Conservation (phyloP, 2,113 vertebrate species). For the Caloenas nicobarica region DNA sequence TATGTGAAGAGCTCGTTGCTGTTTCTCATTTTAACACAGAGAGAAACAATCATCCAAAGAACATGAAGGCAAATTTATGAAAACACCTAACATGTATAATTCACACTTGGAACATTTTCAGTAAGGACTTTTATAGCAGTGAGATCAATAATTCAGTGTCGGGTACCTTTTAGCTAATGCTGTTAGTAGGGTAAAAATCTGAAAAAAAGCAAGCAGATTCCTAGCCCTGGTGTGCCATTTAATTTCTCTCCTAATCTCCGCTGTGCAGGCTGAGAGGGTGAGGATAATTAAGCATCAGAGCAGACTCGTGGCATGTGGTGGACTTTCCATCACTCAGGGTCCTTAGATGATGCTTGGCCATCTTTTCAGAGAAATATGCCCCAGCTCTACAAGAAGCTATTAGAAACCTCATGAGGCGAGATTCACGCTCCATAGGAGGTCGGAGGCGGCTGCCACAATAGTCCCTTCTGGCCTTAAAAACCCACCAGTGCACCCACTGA, state of each 20-base stretch:
- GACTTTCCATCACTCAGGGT: slow-evolving; percentile 38
- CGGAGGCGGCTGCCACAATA: slow-evolving; percentile 4
- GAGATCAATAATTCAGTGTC: not conserved
- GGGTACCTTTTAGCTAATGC: not conserved
- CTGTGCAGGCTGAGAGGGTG: not conserved
- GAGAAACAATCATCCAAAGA: not conserved
- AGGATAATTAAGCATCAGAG: slow-evolving; percentile 10
- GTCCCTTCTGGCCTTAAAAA: slow-evolving; percentile 25
- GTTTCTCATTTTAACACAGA: not conserved
- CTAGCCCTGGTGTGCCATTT: not conserved
- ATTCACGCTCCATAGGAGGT: not conserved
- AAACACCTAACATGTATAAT: not conserved
- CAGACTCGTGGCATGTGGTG: slow-evolving; percentile 30
- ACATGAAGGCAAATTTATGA: not conserved
- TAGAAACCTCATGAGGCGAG: not conserved
- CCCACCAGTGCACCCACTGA: not conserved
- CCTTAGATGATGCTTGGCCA: not conserved
- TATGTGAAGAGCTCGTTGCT: not conserved
- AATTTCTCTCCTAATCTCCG: not conserved
- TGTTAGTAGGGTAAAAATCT: not conserved
- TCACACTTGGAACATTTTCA: not conserved
- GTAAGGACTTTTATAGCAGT: not conserved
- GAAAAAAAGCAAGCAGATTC: not conserved
- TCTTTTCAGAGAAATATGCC: slow-evolving; percentile 20
- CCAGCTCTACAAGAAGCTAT: not conserved